Evolutionary conservation across 2,888 invertebrate species (phyloP), one percentile per base, ranked within the genome.

Genomic region (Xanthorhoe designata): DNA sequence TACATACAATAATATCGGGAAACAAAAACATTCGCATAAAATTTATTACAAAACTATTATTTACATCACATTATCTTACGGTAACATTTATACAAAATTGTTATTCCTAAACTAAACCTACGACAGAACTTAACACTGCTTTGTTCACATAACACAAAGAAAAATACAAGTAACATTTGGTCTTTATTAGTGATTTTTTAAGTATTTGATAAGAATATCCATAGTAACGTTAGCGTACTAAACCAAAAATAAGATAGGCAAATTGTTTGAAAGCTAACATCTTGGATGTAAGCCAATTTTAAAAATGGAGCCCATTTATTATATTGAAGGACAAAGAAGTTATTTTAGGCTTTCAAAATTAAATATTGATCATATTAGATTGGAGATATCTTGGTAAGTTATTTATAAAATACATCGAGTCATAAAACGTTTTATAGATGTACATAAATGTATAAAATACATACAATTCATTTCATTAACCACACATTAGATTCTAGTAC

Each of bases 1-100:
- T 82, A 88, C 85, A 75, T 82, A 81, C 75, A 79, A 78, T 78
- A 81, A 80, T 79, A 81, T 78, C 74, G 74, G 71, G 75, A 76
- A 79, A 74, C 70, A 70, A 78, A 78, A 76, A 69, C 68, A 75
- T 74, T 71, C 70, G 61, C 73, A 71, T 74, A 68, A 69, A 67
- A 68, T 72, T 70, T 71, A 69, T 63, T 69, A 70, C 73, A 73
- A 76, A 77, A 75, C 73, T 74, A 70, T 64, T 81, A 81, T 83
- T 78, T 81, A 83, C 82, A 82, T 57, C 52, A 63, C 67, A 65
- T 66, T 56, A 66, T 66, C 68, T 77, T 66, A 66, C 24, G 32
- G 60, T 61, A 62, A 64, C 61, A 64, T 64, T 65, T 66, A 71
- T 66, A 67, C 64, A 70, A 66, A 61, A 67, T 50, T 47, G 49